phyloP scores from a whole-genome alignment of 2,888 invertebrate genomes.

The Ichneumoninae sp. region DNA sequence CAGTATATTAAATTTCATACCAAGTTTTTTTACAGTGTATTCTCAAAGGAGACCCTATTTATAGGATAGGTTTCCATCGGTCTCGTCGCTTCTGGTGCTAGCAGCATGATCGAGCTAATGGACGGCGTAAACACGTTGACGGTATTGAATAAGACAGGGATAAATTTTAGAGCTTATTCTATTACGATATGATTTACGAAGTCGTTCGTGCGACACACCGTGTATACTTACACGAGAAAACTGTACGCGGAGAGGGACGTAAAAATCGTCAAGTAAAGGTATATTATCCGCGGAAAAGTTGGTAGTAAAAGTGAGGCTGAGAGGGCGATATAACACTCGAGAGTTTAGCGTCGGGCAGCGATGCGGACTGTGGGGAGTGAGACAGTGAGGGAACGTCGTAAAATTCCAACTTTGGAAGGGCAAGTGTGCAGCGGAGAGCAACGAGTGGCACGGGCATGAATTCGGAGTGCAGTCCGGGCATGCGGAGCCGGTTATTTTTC shows the following conservation, averaged over 20 bases:
- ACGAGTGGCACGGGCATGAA: slow-evolving; percentile 47
- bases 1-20: neutral
- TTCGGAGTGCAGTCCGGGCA: slow-evolving; percentile 40
- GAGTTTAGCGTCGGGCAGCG: slow-evolving; percentile 4
- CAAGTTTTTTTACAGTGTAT: neutral
- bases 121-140: slow-evolving; percentile 7
- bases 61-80: neutral
- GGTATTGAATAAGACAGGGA: slow-evolving; percentile 37
- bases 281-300: slow-evolving; percentile 42
- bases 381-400: slow-evolving; percentile 45
- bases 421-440: slow-evolving; percentile 11
- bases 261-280: slow-evolving; percentile 8
- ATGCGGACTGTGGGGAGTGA: slow-evolving; percentile 33
- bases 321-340: slow-evolving; percentile 8
- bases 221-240: neutral
- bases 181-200: slow-evolving; percentile 46
- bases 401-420: slow-evolving; percentile 59
- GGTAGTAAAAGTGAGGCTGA: slow-evolving; percentile 34
- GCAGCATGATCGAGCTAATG: neutral
- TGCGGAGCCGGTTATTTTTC: slow-evolving; percentile 40
- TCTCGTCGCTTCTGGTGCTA: neutral
- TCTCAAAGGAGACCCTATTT: neutral
- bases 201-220: slow-evolving; percentile 1
- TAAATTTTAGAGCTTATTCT: slow-evolving; percentile 29
- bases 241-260: slow-evolving; percentile 4